These are phyloP conservation scores for Flabesymbios commensalis DNA, from an alignment of 2,888 invertebrate species.

Conservation along the genomic window DNA sequence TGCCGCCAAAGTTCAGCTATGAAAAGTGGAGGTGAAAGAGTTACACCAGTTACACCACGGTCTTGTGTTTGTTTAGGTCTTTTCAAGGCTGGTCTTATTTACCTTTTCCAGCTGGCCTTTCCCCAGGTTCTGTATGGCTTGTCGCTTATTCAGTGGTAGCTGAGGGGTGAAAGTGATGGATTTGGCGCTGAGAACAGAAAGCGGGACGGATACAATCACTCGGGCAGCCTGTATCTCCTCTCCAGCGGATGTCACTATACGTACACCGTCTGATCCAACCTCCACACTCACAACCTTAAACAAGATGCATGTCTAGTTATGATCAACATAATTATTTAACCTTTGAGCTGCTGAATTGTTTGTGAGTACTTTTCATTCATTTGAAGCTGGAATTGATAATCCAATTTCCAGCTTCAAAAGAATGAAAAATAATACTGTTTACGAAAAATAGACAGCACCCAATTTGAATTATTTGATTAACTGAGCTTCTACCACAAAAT, in stretches of 20 bases:
- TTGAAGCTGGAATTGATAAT: no score
- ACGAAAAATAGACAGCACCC: no score
- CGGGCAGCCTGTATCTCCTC: constrained; percentile 46
- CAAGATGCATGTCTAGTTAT: not conserved
- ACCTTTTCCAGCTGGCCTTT: constrained; percentile 64
- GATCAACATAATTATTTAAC: not conserved
- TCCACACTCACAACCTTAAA: no score
- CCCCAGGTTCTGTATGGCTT: constrained; percentile 60
- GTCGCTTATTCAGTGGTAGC: constrained; percentile 58
- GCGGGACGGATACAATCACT: constrained; percentile 62
- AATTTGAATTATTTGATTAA: no score
- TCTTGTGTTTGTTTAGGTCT: not conserved
- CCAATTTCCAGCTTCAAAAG: no score
- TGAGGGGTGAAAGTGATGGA: constrained; percentile 59
- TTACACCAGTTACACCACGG: not conserved
- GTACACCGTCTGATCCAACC: constrained; percentile 28
- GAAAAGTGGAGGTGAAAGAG: not conserved
- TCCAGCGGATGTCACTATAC: constrained; percentile 44
- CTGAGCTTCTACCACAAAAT: no score
- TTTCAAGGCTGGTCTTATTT: no score
- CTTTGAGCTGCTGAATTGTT: no score
- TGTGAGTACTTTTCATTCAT: no score
- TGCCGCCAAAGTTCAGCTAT: no score
- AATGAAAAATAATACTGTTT: no score
- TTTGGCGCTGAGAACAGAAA: constrained; percentile 59